Evolutionary conservation across 2,113 vertebrate species (phyloP), one percentile per base, ranked within the genome.

Genomic region (Gallinago media): DNA sequence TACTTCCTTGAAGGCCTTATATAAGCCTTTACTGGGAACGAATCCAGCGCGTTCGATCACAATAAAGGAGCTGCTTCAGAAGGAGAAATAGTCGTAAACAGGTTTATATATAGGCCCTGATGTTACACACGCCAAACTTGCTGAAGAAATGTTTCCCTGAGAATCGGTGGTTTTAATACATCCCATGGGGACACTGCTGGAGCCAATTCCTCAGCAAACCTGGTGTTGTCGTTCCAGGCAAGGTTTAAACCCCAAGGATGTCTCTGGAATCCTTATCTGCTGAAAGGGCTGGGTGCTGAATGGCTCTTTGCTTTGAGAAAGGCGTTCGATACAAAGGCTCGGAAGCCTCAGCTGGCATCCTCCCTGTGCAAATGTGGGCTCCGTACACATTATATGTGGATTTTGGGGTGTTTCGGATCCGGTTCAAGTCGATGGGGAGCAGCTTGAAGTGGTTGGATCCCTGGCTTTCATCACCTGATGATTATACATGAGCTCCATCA

Each of bases 1-100:
- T 96, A 68, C 94, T 96, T 97, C 95, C 76, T 95, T 96, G 83
- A 95, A 81, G 70, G 83, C 80, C 88, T 97, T 95, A 90, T 40
- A 62, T 95, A 97, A 96, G 94, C 62, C 46, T 75, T 40, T 63
- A 68, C 96, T 93, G 92, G 94, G 96, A 96, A 95, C 7, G 22
- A 52, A 75, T 95, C 96, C 95, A 97, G 91, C 80, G 0, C 29
- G 52, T 93, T 96, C 7, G 44, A 91, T 95, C 66, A 85, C 86
- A 92, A 87, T 95, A 91, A 96, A 95, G 86, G 88, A 94, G 76
- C 91, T 86, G 88, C 94, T 58, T 95, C 70, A 58, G 92, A 95
- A 18, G 12, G 29, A 71, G 94, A 85, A 92, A 42, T 66, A 89
- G 73, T 52, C 54, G 50, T 96, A 96, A 96, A 96, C 88, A 96